Evolutionary conservation across 2,797 vertebrate genomes (phyloP), one percentile per base, ranked within the genome.

Genomic region (Tympanoctomys barrerae): DNA sequence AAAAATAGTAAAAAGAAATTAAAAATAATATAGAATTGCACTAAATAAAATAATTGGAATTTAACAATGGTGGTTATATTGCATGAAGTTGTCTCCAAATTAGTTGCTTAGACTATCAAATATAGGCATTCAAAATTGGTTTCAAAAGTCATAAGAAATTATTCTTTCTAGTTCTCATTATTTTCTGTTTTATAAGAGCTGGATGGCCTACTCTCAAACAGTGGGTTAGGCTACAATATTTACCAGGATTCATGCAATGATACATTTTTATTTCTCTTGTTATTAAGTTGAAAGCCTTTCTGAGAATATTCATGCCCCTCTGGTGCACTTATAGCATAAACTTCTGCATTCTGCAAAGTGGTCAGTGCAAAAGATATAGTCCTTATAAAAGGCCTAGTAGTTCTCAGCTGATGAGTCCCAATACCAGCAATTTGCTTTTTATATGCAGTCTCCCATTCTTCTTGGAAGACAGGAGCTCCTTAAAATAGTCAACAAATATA

Each of bases 301-400:
- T 61, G 62, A 90, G 77, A 86, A 93, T 68, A 94, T 61, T 90
- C 19, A n/a, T 57, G 49, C 39, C 24, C 10, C 13, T 90, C 42
- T 66, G 39, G 46, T 3, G 80, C 75, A 73, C 12, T 54, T 70
- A 71, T 61, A 16, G 31, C 81, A 78, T 81, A 57, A 95, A 36
- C 28, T 79, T 95, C 68, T 46, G 64, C 36, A 21, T 73, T 92
- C 62, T 26, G 3, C 24, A 86, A 71, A 81, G 79, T 3, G 57
- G 33, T 86, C 66, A 78, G 16, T 33, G 19, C 31, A 68, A 78
- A 96, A 73, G 54, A 79, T 18, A 39, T 1, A 78, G 57, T 82
- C 64, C 9, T 80, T 79, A 91, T 28, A 52, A 79, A 90, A 94
- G 10, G 64, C 28, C 13, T 7, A 77, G 0, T 61, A n/a, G 62